phyloP scores from a whole-genome alignment of 2,888 invertebrate genomes.

The Caenorhabditis macrosperma region DNA sequence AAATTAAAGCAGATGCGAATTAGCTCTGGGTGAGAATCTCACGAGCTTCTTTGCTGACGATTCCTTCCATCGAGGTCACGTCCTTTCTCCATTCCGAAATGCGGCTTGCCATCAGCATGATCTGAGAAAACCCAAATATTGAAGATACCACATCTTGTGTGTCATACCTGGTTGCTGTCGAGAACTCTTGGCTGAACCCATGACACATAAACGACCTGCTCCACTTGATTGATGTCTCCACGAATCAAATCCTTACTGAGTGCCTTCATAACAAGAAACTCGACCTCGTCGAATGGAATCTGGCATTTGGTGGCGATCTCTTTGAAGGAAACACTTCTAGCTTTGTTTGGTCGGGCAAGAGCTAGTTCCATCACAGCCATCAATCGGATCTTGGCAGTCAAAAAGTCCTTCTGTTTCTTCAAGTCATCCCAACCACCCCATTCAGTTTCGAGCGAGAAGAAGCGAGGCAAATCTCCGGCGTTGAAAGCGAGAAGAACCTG shows the following conservation, averaged over 20 bases:
- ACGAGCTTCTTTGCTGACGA: conserved; percentile 87
- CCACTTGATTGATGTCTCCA: conserved; percentile 84
- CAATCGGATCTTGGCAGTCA: conserved; percentile 91
- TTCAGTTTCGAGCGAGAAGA: conserved; percentile 84
- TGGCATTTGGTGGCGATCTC: conserved; percentile 92
- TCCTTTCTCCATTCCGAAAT: conserved; percentile 87
- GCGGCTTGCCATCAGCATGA: conserved; percentile 86
- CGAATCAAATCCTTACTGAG: conserved; percentile 93
- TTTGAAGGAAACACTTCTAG: conserved; percentile 89
- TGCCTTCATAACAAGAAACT: conserved; percentile 97
- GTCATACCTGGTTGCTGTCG: conserved; percentile 84
- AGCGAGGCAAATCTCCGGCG: conserved; percentile 84
- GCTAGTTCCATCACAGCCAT: conserved; percentile 99
- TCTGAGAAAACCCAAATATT: conserved; percentile 83
- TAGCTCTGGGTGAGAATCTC: conserved; percentile 85
- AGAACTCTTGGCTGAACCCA: conserved; percentile 91
- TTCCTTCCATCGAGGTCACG: conserved; percentile 86
- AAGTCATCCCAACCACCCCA: conserved; percentile 82
- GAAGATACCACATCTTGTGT: neutral
- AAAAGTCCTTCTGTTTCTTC: conserved; percentile 69
- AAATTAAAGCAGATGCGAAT: conserved; percentile 35
- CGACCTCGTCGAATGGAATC: conserved; percentile 85
- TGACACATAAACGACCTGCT: conserved; percentile 86
- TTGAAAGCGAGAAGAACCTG: conserved; percentile 87
- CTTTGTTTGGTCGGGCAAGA: conserved; percentile 92